phyloP scores from a whole-genome alignment of 2,797 vertebrate genomes.

The Mareca penelope region DNA sequence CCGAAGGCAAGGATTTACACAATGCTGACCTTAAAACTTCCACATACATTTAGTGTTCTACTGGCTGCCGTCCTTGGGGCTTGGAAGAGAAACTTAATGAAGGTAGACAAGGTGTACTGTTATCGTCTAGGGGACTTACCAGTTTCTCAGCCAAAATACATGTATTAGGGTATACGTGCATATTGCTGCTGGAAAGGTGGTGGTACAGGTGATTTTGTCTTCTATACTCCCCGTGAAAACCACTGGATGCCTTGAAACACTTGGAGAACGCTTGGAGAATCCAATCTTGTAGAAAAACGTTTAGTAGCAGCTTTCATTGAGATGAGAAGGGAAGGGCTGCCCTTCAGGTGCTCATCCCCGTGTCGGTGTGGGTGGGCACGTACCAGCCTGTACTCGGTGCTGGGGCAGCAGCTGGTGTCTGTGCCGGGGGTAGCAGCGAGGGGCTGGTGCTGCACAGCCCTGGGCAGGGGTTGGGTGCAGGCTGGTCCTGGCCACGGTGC shows the following conservation, averaged over 20 bases:
- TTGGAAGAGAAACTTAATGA: slow-evolving; percentile 47
- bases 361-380: not conserved
- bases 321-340: not conserved
- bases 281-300: not conserved
- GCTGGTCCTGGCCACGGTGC: fast-evolving
- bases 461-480: too few relatives aligned
- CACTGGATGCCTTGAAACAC: not conserved
- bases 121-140: slow-evolving; percentile 35
- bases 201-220: not conserved
- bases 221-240: not conserved
- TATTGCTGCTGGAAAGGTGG: not conserved
- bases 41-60: not conserved
- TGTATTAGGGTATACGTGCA: not conserved
- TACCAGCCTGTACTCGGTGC: fast-evolving
- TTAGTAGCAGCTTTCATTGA: not conserved
- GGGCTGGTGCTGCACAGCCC: too few relatives aligned
- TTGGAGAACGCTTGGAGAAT: not conserved
- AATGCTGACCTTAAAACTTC: not conserved
- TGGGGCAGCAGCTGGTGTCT: too few relatives aligned
- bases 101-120: slow-evolving; percentile 18
- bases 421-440: too few relatives aligned
- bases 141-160: not conserved
- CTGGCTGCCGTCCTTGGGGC: not conserved
- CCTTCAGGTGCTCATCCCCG: not conserved
- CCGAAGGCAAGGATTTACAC: not conserved